Evolutionary conservation across 1,140 invertebrate species (phyloP), one percentile per base, ranked within the genome.

Genomic region (Drosophila gunungcola): DNA sequence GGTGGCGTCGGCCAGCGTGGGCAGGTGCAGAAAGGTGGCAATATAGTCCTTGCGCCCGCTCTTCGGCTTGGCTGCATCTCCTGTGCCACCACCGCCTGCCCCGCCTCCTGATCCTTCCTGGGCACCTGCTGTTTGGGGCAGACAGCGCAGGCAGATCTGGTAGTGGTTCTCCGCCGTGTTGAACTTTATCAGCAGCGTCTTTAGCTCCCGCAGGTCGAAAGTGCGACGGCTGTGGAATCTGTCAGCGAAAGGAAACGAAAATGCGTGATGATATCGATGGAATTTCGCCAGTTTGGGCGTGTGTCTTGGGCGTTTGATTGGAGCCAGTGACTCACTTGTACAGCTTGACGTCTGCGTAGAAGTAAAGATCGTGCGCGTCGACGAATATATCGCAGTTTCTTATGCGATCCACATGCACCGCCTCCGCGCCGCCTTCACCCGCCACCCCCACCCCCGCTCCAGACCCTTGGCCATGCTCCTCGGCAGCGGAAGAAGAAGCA

Each of bases 381-480:
- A 91, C 73, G 42, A 80, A 91, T 64, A 91, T 73, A 74, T 91
- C 90, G 67, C 91, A 91, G 78, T 91, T 91, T 54, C 78, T 75
- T 57, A 91, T 80, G 77, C 84, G 84, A 67, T 91, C 75, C 70
- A 86, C 73, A 81, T 73, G 72, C 67, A 67, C 29, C 27, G 43
- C 55, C 53, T 64, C 60, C 51, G 57, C 53, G 39, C 29, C 32
- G 21, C 48, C 68, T 43, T 32, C 34, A n/a, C 39, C 63, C 21
- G 16, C 49, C 27, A 42, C 10, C 38, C 3, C 46, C n/a, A 25
- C 27, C 11, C 25, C 29, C 27, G 39, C 32, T 7, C 5, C 29
- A 5, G 29, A 32, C 21, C 29, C 57, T 4, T 32, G 36, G 3
- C 42, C 51, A 34, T 63, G 51, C 27, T 39, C 51, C 55, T 56